phyloP scores from a whole-genome alignment of 2,797 vertebrate genomes.

The Myotis findleyi region DNA sequence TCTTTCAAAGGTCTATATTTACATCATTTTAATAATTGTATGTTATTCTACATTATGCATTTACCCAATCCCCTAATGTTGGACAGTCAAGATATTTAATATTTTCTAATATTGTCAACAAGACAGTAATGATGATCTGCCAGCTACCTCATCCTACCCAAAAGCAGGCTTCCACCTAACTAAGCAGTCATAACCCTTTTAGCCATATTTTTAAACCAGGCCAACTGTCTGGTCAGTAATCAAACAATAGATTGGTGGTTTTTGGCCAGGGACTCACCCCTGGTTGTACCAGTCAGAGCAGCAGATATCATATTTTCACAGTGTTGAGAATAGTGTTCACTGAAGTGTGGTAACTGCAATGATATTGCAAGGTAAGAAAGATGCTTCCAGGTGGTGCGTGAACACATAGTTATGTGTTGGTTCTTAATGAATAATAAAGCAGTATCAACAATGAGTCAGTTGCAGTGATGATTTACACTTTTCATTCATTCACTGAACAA shows the following conservation, averaged over 20 bases:
- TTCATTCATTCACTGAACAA: constrained; percentile 35
- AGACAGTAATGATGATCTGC: neutral
- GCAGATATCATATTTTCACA: neutral
- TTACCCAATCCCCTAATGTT: neutral
- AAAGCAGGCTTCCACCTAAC: neutral
- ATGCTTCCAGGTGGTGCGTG: neutral
- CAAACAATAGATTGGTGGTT: neutral
- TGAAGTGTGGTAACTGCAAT: neutral
- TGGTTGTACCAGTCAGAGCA: neutral
- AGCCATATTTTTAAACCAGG: neutral
- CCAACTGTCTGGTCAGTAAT: neutral
- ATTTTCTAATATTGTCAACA: neutral
- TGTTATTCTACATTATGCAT: neutral
- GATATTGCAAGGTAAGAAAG: neutral
- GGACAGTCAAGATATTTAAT: neutral
- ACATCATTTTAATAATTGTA: neutral
- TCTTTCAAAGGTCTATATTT: constrained; percentile 41
- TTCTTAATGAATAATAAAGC: neutral
- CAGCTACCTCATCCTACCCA: neutral
- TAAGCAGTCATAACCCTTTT: neutral
- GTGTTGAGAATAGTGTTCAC: neutral
- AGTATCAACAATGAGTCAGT: neutral
- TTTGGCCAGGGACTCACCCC: neutral
- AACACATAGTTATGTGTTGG: neutral
- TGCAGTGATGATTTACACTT: neutral